Percentiles rank a stretch among this genome's conserved stretches.
Conservation (phyloP, 2,113 vertebrate species). For the Mirounga angustirostris region DNA sequence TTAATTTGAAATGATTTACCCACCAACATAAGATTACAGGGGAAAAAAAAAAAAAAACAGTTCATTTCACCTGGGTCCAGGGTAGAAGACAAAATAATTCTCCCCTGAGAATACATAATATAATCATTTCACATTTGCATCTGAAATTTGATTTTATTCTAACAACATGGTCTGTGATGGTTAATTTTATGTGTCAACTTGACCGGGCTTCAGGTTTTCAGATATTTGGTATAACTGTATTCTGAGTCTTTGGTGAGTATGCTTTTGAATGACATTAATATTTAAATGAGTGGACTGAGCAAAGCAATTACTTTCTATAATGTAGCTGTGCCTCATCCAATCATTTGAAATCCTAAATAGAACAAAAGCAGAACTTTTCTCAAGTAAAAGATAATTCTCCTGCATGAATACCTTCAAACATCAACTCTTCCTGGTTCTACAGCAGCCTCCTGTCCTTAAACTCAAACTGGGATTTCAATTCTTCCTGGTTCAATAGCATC, state of each 20-base stretch:
- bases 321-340: neutral
- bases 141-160: neutral
- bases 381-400: neutral
- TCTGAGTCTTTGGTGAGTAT: neutral
- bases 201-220: neutral
- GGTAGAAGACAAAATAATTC: neutral
- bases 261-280: neutral
- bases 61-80: neutral
- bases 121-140: neutral
- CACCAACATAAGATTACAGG: neutral
- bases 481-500: neutral
- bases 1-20: conserved; percentile 20
- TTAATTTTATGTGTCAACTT: neutral
- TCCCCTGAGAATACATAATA: neutral
- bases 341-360: neutral
- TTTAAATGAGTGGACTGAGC: neutral
- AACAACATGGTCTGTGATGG: neutral
- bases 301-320: neutral
- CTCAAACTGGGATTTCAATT: neutral
- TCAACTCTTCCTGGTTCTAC: neutral
- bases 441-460: neutral
- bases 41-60: neutral
- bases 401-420: neutral
- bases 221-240: neutral
- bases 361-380: neutral